Conservation (phyloP, 1,140 invertebrate species). For the Xylocopa sonorina region DNA sequence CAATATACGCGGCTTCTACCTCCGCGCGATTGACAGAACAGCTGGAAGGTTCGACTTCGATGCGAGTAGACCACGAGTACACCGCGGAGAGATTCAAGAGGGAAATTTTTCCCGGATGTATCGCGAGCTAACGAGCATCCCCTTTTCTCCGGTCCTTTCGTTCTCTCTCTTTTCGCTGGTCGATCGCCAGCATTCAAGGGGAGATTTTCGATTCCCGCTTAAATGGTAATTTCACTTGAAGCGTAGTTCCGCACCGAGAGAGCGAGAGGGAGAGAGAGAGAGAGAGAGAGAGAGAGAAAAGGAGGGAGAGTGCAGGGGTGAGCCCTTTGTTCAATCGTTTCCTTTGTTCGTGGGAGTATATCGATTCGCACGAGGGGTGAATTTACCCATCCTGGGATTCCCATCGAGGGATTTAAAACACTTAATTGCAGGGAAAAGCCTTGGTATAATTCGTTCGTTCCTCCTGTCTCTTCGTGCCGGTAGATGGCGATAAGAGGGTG, state of each 20-base stretch:
- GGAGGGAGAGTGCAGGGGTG: too few species aligned
- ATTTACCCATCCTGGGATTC: conserved; percentile 48
- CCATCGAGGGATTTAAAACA: conserved; percentile 59
- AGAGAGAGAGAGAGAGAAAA: too few species aligned
- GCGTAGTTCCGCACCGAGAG: conserved; percentile 25
- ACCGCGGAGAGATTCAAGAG: background rate
- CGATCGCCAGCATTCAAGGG: background rate
- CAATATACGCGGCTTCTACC: too few species aligned
- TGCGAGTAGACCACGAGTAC: background rate
- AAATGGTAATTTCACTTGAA: conserved; percentile 45
- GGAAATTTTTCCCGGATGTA: conserved; percentile 10
- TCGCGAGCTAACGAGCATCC: background rate
- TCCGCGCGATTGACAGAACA: background rate
- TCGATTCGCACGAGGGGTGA: conserved; percentile 61
- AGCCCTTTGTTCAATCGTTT: conserved; percentile 53
- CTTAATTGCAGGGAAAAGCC: conserved; percentile 55
- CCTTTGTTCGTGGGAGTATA: conserved; percentile 57
- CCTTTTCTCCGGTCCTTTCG: too few species aligned
- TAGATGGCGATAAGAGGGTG: background rate
- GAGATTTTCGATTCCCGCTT: conserved; percentile 36
- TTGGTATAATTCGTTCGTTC: conserved; percentile 30
- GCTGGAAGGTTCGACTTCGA: background rate
- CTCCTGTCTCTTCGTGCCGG: background rate
- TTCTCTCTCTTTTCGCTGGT: background rate
- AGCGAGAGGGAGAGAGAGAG: too few species aligned